Evolutionary conservation across 1,140 invertebrate genomes (phyloP).

Genomic region (Helicoverpa zea): DNA sequence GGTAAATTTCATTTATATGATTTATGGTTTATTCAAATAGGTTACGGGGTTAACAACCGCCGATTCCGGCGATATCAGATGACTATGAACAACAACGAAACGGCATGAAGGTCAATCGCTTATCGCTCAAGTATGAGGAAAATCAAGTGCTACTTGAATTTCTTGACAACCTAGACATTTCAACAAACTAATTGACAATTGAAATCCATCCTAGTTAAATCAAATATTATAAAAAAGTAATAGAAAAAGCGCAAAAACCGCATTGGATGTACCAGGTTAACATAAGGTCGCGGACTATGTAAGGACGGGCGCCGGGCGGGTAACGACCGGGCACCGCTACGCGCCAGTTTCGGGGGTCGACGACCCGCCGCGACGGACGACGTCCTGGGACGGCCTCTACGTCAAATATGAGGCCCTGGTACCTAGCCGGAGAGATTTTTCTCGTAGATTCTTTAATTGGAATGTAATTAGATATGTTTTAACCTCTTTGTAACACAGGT

Average conservation of each 20-base stretch:
- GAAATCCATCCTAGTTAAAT: background rate
- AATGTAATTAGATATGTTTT: slow-evolving; percentile 1
- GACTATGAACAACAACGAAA: slow-evolving; percentile 8
- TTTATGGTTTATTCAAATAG: slow-evolving; percentile 36
- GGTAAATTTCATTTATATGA: slow-evolving; percentile 23
- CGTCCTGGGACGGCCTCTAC: slow-evolving; percentile 77
- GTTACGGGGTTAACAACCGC: slow-evolving; percentile 48
- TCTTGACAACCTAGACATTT: background rate
- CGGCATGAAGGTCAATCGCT: slow-evolving; percentile 45
- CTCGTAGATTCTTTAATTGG: slow-evolving; percentile 26
- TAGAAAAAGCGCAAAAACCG: slow-evolving; percentile 44
- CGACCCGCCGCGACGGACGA: slow-evolving; percentile 75
- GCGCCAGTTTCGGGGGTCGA: slow-evolving; percentile 83
- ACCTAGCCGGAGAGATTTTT: slow-evolving; percentile 55
- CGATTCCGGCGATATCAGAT: slow-evolving; percentile 41
- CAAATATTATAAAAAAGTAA: background rate
- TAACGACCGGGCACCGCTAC: slow-evolving; percentile 85
- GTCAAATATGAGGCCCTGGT: slow-evolving; percentile 73
- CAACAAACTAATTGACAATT: background rate
- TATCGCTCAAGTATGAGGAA: slow-evolving; percentile 23
- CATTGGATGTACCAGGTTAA: slow-evolving; percentile 74
- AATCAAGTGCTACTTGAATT: slow-evolving; percentile 4
- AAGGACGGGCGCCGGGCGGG: slow-evolving; percentile 77
- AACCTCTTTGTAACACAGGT: background rate
- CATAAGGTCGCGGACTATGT: slow-evolving; percentile 77